Evolutionary conservation across 2,888 invertebrate genomes (phyloP).

Genomic region (Agapostemon virescens): DNA sequence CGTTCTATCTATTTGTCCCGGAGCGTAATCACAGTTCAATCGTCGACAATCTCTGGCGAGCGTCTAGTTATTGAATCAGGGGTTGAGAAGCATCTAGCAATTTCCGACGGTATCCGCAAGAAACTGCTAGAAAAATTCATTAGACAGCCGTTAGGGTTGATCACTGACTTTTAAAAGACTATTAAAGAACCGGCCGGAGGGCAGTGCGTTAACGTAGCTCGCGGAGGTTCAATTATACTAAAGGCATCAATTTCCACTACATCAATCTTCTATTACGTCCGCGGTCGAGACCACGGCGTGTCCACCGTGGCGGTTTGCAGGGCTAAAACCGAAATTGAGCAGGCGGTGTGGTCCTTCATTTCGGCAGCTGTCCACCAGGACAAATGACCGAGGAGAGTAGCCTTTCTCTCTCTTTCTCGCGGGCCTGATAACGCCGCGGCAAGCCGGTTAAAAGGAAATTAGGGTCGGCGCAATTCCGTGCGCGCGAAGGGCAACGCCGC

Average conservation of each 20-base stretch:
- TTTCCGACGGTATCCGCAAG: background rate
- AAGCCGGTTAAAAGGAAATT: constrained; percentile 67
- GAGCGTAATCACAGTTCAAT: no score
- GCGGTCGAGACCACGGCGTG: background rate
- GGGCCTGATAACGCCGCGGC: constrained; percentile 60
- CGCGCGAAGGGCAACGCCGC: constrained; percentile 31
- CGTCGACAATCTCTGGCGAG: background rate
- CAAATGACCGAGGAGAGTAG: constrained; percentile 58
- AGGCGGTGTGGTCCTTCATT: constrained; percentile 62
- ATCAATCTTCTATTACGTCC: constrained; percentile 10
- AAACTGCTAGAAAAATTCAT: constrained; percentile 2
- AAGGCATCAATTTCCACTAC: constrained; percentile 21
- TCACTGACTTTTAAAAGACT: constrained; percentile 4
- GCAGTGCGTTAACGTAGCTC: background rate
- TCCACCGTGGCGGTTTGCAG: background rate
- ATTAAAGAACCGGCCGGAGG: background rate
- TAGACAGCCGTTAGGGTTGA: background rate
- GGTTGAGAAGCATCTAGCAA: background rate
- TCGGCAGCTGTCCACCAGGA: constrained; percentile 63
- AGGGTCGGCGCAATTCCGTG: constrained; percentile 63
- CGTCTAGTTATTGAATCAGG: background rate
- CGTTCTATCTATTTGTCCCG: no score
- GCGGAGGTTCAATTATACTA: constrained; percentile 10
- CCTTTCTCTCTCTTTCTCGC: constrained; percentile 28
- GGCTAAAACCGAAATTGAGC: constrained; percentile 27